Base-by-base conservation (phyloP, 2,888 invertebrate species). In the Papilio demoleus region DNA sequence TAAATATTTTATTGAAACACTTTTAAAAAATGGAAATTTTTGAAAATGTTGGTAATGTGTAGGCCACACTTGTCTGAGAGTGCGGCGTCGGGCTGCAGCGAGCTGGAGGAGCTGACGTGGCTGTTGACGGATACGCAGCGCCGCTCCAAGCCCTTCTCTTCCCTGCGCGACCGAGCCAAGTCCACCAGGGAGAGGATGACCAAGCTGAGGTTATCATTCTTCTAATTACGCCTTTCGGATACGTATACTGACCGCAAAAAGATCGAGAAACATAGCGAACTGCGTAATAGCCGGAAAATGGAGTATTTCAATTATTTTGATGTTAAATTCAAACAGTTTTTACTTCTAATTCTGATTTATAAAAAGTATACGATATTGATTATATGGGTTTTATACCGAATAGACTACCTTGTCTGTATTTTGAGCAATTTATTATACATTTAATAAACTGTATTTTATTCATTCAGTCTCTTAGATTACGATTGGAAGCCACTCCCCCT, bases 91-190 rank as follows among this genome's bases (percentile, higher is more conserved):
- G 91, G 94, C 3, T 89, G 93, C 34, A 93, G 94, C 64, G 93
- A 94, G 66, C 90, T 93, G 47, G 93, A 91, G 58, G 94, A 94
- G 56, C 85, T 97, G 4, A 94, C 93, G 76, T 96, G 95, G 86
- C 93, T 96, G 66, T 86, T 97, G 2, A 93, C 96, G 8, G 94
- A 95, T 81, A 90, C 96, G 50, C 96, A 96, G 63, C 92, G 94
- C 70, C 94, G 94, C 70, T 87, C 96, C 45, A 91, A 91, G 70
- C 94, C 94, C 72, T 94, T 96, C 75, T 96, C 96, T 78, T 94
- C 95, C 17, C 87, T 94, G 68, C 85, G 93, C 2, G 92, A 91
- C 69, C 78, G 87, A 68, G 81, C 86, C 6, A 90, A 88, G 72
- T 81, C 87, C 6, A 86, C 88, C 1, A 81, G 87, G 53, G 90